Evolutionary conservation across 1,140 invertebrate genomes (phyloP).

Genomic region (Physella acuta): DNA sequence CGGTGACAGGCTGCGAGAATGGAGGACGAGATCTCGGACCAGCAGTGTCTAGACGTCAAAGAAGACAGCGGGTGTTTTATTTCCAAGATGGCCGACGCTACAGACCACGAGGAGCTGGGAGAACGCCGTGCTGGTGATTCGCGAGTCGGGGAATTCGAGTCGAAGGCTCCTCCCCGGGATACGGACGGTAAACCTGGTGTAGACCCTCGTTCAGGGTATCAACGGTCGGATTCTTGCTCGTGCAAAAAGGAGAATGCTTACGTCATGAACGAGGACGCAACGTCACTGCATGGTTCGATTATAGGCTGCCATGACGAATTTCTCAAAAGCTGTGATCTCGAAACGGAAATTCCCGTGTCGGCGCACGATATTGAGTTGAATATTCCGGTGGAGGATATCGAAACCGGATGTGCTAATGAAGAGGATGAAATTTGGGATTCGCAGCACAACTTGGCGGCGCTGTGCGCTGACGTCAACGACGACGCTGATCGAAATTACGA

Average conservation of each 20-base stretch:
- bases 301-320: slow-evolving; percentile 18
- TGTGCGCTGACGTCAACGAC: not conserved
- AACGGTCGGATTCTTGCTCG: no score
- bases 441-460: not conserved
- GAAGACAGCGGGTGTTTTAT: slow-evolving; percentile 23
- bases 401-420: no score
- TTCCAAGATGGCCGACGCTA: slow-evolving; percentile 9
- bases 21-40: not conserved
- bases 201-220: no score
- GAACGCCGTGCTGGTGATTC: not conserved
- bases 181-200: no score
- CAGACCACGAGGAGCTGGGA: not conserved
- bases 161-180: no score
- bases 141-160: not conserved
- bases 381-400: not conserved
- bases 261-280: not conserved
- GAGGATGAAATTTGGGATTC: not conserved
- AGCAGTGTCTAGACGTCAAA: slow-evolving; percentile 20
- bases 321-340: slow-evolving; percentile 10
- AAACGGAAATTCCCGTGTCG: slow-evolving; percentile 12
- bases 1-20: no score
- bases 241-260: slow-evolving; percentile 3
- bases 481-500: no score
- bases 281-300: slow-evolving; percentile 1
- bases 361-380: slow-evolving; percentile 17